Base-by-base conservation (phyloP, 2,113 vertebrate genomes). In the Brachionichthys hirsutus region DNA sequence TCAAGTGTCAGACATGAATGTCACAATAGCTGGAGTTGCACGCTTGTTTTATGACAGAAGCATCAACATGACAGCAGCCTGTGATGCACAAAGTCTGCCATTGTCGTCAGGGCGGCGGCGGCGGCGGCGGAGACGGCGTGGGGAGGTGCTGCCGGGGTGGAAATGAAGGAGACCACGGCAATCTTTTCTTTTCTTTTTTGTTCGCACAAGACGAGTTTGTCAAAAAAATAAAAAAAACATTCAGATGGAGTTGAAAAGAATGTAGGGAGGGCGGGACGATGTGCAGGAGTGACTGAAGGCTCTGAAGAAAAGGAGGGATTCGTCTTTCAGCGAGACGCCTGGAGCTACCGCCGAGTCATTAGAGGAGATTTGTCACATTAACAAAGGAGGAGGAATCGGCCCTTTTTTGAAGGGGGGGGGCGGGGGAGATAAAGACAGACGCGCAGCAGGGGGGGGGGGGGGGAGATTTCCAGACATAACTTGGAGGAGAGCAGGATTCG, bases 331-430 rank as follows among this genome's bases (percentile, higher is more conserved):
- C 22, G 44, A 70, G 79, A 56, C 43, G 84, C 81, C 78, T 49
- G 12, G 65, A 88, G 87, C 75, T 70, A 83, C 70, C 15, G 81
- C 71, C 60, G 74, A 82, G 85, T 87, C 87, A 87, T 91, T 91
- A 89, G 80, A 86, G 80, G 52, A 85, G 84, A 87, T 89, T 84
- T 91, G 89, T 90, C 87, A 90, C 83, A 81, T 90, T 90, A 89
- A 91, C 87, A 90, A 91, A 89, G 79, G 86, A 79, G 82, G 76
- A 78, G 73, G 82, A 81, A 80, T 80, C 54, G 14, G 71, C 55
- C 63, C 35, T 72, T 75, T 75, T 48, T 41, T 38, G 35, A 24
- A 15, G 50, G 54, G 36, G 30, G 16, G 48, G 38, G 52, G 40
- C 70, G 24, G 24, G 71, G 81, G 77, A 79, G 78, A 88, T 76